A percentile compares a stretch with the other conserved stretches of the same genome.
Conservation (phyloP, 2,888 invertebrate species). For the Rotaria socialis region DNA sequence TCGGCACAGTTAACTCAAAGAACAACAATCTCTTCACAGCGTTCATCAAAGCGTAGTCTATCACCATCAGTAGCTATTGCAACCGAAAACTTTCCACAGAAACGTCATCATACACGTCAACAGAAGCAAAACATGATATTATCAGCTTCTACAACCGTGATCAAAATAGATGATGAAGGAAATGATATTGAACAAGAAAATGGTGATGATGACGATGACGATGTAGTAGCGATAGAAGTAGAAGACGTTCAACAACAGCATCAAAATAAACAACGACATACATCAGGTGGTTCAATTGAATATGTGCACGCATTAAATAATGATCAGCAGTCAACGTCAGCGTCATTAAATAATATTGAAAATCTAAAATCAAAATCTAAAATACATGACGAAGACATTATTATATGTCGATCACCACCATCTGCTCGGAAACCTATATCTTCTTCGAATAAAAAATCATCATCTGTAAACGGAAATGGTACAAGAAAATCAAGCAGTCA, state of each 20-base stretch:
- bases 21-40: background rate
- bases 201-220: background rate
- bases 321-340: background rate
- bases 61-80: background rate
- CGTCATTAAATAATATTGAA: slow-evolving; percentile 31
- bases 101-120: background rate
- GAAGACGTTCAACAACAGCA: background rate
- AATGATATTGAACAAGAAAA: slow-evolving; percentile 24
- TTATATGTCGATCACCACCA: slow-evolving; percentile 12
- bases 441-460: background rate
- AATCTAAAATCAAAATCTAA: background rate
- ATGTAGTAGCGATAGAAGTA: background rate
- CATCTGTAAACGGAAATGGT: background rate
- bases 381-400: slow-evolving; percentile 19
- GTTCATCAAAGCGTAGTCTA: background rate
- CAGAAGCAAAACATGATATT: background rate
- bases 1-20: background rate
- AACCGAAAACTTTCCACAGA: background rate
- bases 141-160: background rate
- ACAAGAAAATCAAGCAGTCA: background rate
- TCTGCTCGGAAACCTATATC: background rate
- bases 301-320: background rate
- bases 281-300: slow-evolving; percentile 20
- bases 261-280: background rate
- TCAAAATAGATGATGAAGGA: background rate